Conservation (phyloP, 2,888 invertebrate genomes). For the Parochlus steinenii region DNA sequence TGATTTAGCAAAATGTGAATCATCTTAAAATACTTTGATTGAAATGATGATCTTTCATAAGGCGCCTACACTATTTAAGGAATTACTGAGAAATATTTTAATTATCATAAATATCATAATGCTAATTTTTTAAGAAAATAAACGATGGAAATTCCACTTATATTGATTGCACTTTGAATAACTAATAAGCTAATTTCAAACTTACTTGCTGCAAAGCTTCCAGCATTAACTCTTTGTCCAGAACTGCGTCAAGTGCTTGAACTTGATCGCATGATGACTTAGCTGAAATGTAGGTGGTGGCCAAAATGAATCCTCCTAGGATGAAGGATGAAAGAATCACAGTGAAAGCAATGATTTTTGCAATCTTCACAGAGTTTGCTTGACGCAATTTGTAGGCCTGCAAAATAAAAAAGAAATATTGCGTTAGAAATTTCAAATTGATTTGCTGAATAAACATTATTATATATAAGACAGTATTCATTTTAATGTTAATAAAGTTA, state of each 20-base stretch:
- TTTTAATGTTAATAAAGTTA: too few relatives aligned
- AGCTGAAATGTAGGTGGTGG: constrained; percentile 69
- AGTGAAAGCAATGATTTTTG: constrained; percentile 69
- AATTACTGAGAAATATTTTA: too few relatives aligned
- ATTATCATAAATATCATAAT: too few relatives aligned
- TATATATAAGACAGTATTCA: too few relatives aligned
- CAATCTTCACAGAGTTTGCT: constrained; percentile 69
- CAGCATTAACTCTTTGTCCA: constrained; percentile 50
- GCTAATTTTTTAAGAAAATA: too few relatives aligned
- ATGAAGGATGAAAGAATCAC: constrained; percentile 66
- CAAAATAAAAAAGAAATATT: constrained; percentile 16
- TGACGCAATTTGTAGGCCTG: constrained; percentile 64
- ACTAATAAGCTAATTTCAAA: constrained; percentile 19
- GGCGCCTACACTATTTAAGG: too few relatives aligned
- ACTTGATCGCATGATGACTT: constrained; percentile 64
- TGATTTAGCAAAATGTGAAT: too few relatives aligned
- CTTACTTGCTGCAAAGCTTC: constrained; percentile 57
- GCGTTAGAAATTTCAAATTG: too few relatives aligned
- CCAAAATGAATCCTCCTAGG: constrained; percentile 65
- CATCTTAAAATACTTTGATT: too few relatives aligned
- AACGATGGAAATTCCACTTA: too few relatives aligned
- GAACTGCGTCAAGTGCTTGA: constrained; percentile 47
- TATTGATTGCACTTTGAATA: too few relatives aligned
- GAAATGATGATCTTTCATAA: too few relatives aligned
- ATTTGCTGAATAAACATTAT: background rate